These are phyloP conservation scores for Chelonoidis abingdonii DNA, from an alignment of 2,113 vertebrate genomes.

Conservation along the genomic window DNA sequence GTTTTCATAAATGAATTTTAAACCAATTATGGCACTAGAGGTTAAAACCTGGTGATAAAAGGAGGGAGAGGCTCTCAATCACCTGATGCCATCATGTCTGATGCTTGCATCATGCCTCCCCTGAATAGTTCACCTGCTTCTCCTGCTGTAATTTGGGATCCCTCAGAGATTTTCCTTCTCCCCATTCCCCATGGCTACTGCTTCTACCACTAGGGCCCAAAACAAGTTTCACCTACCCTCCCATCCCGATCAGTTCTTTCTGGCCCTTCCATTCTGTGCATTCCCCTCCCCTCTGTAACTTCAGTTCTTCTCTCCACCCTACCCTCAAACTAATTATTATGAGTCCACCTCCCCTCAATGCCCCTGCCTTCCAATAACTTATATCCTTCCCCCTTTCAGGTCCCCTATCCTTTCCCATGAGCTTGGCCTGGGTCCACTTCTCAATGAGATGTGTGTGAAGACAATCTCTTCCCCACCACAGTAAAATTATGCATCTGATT, in stretches of 20 bases:
- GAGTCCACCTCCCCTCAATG: background rate
- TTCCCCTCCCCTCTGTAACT: background rate
- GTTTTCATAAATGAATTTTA: background rate
- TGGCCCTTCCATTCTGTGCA: background rate
- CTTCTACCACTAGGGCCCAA: background rate
- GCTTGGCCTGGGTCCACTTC: too few species aligned
- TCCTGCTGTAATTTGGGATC: background rate
- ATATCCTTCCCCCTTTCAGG: too few species aligned
- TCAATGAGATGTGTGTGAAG: too few species aligned
- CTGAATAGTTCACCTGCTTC: background rate
- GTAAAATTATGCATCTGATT: too few species aligned
- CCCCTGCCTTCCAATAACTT: background rate
- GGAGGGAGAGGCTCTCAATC: background rate
- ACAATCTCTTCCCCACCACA: too few species aligned
- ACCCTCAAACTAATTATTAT: background rate
- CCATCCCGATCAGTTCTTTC: background rate
- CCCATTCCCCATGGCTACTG: background rate
- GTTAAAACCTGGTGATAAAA: background rate
- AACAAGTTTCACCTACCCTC: background rate
- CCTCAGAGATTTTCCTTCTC: background rate
- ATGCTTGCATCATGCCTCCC: background rate
- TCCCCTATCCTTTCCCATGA: too few species aligned
- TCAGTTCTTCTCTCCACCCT: background rate
- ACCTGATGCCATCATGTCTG: background rate
- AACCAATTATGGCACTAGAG: background rate